phyloP scores from a whole-genome alignment of 2,113 vertebrate genomes.

The Holacanthus passer region DNA sequence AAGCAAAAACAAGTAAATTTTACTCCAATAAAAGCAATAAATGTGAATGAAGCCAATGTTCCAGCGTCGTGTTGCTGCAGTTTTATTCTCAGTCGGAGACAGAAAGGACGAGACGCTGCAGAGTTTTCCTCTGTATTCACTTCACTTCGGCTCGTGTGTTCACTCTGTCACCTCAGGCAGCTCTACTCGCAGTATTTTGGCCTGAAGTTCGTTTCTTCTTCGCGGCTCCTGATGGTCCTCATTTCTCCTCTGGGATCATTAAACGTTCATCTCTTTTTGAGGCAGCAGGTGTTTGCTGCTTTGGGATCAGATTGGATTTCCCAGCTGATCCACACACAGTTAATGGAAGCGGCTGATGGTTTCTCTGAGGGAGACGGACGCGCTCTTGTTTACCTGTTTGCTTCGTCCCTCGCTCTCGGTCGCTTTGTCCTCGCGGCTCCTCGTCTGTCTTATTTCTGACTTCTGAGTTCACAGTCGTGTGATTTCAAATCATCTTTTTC shows the following conservation, averaged over 20 bases:
- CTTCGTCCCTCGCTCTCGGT: too few relatives aligned
- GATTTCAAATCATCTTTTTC: not conserved
- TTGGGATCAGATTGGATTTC: slow-evolving; percentile 13
- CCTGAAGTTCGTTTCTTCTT: too few relatives aligned
- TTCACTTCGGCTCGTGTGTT: not conserved
- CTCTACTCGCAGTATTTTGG: not conserved
- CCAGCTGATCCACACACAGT: slow-evolving; percentile 1
- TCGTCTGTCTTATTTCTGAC: not conserved
- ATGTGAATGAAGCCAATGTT: too few relatives aligned
- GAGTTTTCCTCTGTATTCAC: too few relatives aligned
- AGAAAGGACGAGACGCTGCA: too few relatives aligned
- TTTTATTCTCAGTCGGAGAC: too few relatives aligned
- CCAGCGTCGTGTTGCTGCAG: too few relatives aligned
- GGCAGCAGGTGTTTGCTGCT: not conserved
- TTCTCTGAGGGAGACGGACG: not conserved
- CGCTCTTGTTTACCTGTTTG: not conserved
- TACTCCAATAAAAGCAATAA: too few relatives aligned
- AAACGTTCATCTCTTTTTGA: not conserved
- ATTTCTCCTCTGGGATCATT: slow-evolving; percentile 14
- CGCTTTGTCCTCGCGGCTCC: not conserved
- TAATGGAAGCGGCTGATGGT: not conserved
- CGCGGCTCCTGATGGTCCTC: not conserved
- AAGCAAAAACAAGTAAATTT: too few relatives aligned
- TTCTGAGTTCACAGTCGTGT: not conserved
- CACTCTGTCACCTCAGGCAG: not conserved